These are phyloP conservation scores for Macropis europaea DNA, from an alignment of 2,888 invertebrate genomes.

Conservation along the genomic window DNA sequence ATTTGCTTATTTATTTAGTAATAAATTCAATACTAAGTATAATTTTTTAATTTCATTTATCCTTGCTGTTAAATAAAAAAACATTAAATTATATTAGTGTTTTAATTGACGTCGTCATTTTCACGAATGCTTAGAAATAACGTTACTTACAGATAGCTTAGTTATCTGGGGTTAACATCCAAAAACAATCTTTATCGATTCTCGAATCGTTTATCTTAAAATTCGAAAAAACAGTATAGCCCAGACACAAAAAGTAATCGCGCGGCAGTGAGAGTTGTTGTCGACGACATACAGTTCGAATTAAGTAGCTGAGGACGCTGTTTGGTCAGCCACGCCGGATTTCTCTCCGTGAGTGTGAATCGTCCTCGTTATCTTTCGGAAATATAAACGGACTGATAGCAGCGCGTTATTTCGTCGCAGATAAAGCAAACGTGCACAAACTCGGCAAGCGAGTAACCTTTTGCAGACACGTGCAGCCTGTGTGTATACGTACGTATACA, in stretches of 20 bases:
- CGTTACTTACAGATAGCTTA: too few relatives aligned
- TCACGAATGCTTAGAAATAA: too few relatives aligned
- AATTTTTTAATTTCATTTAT: too few relatives aligned
- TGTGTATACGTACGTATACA: conserved; percentile 14
- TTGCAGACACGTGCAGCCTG: background rate
- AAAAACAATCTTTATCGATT: too few relatives aligned
- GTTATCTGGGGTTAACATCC: too few relatives aligned
- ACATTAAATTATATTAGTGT: too few relatives aligned
- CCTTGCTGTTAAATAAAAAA: too few relatives aligned
- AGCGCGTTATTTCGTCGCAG: background rate
- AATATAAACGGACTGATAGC: conserved; percentile 7
- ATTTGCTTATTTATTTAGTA: too few relatives aligned
- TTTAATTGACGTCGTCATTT: too few relatives aligned
- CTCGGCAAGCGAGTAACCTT: conserved; percentile 18
- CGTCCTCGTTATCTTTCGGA: conserved; percentile 1
- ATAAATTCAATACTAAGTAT: too few relatives aligned
- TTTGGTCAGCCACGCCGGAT: conserved; percentile 13
- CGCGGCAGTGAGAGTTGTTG: background rate
- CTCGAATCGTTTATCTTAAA: background rate
- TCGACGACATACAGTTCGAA: background rate
- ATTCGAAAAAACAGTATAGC: background rate
- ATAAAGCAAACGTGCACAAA: conserved; percentile 1
- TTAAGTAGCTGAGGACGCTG: conserved; percentile 26
- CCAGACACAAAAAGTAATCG: conserved; percentile 1
- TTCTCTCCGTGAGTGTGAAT: background rate